Evolutionary conservation across 2,113 vertebrate genomes (phyloP).

Genomic region (Donacobius atricapilla): DNA sequence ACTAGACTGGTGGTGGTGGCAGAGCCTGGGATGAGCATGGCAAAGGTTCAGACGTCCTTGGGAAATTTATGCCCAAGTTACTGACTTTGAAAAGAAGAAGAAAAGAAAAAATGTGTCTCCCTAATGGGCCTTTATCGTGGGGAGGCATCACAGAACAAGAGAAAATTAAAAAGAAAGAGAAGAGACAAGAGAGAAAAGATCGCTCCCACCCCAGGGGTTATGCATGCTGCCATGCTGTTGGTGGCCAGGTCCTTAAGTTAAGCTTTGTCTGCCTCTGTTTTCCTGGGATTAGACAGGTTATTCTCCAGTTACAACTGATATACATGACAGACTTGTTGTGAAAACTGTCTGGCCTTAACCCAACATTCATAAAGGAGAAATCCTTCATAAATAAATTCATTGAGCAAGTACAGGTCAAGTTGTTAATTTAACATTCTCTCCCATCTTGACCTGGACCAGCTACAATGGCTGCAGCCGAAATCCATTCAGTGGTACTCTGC

Average conservation of each 20-base stretch:
- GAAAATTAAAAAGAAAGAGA: neutral
- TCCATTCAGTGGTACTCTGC: neutral
- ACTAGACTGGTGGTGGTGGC: neutral
- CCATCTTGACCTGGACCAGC: neutral
- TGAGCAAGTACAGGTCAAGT: constrained; percentile 26
- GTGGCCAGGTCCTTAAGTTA: neutral
- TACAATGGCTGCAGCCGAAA: accelerated
- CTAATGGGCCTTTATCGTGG: neutral
- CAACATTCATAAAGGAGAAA: constrained; percentile 36
- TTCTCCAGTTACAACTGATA: neutral
- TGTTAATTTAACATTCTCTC: constrained; percentile 27
- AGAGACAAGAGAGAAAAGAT: neutral
- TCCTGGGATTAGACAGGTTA: neutral
- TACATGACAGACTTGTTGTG: neutral
- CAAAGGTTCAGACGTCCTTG: neutral
- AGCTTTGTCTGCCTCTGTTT: neutral
- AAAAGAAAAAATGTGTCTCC: neutral
- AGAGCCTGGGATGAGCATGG: neutral
- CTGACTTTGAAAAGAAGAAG: neutral
- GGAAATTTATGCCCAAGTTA: neutral
- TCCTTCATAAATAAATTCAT: constrained; percentile 27
- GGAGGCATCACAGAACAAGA: neutral
- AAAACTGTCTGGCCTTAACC: neutral
- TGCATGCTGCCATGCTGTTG: neutral
- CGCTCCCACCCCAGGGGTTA: accelerated